A percentile compares a stretch with the other conserved stretches of the same genome.
phyloP scores from a whole-genome alignment of 2,888 invertebrate genomes.

The Machimus rusticus region DNA sequence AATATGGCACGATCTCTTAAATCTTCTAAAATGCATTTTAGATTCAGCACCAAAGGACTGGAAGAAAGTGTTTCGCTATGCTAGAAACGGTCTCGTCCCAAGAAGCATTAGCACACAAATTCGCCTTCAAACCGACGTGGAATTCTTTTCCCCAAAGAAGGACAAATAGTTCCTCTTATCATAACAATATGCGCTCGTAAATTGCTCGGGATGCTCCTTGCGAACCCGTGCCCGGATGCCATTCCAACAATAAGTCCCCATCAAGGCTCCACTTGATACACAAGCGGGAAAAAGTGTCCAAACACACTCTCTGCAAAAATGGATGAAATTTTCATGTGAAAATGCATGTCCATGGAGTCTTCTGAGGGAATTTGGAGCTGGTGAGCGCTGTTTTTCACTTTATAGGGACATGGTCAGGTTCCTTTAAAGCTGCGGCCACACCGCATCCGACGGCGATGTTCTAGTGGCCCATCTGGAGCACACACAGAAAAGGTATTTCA shows the following conservation, averaged over 20 bases:
- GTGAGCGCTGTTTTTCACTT: constrained; percentile 1
- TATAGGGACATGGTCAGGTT: background rate
- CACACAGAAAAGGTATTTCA: background rate
- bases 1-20: background rate
- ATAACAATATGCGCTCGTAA: constrained; percentile 27
- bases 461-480: background rate
- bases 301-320: background rate
- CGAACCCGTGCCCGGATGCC: background rate
- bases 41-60: background rate
- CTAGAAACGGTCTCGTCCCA: background rate
- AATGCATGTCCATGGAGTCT: background rate
- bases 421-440: constrained; percentile 3
- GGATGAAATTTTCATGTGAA: constrained; percentile 21
- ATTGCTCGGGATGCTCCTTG: background rate
- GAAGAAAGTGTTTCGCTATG: background rate
- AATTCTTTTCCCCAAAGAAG: background rate
- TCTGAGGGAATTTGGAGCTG: background rate
- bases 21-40: background rate
- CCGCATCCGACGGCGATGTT: background rate
- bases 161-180: constrained; percentile 30
- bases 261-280: background rate
- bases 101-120: background rate
- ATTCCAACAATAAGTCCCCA: background rate
- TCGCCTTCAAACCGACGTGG: background rate
- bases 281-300: constrained; percentile 2